Conservation (phyloP, 1,140 invertebrate genomes). For the Ceratitis capitata region DNA sequence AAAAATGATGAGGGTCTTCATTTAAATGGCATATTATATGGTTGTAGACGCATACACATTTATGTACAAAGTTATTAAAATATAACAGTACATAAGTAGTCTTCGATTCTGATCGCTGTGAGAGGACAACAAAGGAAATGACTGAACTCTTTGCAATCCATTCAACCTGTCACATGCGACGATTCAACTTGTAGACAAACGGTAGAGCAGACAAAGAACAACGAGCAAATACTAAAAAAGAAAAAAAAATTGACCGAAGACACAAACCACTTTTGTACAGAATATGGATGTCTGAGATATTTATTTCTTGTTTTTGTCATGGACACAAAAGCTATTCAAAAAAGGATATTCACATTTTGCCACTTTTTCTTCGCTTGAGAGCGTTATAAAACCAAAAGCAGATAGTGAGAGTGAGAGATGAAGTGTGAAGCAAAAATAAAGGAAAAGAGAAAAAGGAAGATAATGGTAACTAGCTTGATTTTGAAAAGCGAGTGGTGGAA, state of each 20-base stretch:
- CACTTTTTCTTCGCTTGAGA: background rate
- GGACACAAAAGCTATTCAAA: background rate
- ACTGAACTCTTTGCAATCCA: background rate
- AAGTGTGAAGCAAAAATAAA: background rate
- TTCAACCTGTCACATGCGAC: background rate
- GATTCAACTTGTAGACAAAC: background rate
- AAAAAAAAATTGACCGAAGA: background rate
- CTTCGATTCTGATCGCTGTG: background rate
- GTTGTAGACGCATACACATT: background rate
- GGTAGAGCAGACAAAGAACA: background rate
- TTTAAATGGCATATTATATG: background rate
- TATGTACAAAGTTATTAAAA: no score
- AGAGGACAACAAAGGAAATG: background rate
- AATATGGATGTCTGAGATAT: background rate
- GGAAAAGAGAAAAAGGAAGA: no score
- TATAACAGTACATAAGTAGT: no score
- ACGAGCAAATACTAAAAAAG: background rate
- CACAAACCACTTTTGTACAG: background rate
- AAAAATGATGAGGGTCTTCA: background rate
- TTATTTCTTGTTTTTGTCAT: no score
- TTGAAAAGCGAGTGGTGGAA: background rate
- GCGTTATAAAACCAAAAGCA: background rate
- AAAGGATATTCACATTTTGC: slow-evolving; percentile 17
- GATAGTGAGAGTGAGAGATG: background rate
- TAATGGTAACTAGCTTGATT: no score